Percentiles rank a stretch among this genome's conserved stretches.
Evolutionary conservation across 2,888 invertebrate genomes (phyloP).

Genomic region (Branchellion lobata): DNA sequence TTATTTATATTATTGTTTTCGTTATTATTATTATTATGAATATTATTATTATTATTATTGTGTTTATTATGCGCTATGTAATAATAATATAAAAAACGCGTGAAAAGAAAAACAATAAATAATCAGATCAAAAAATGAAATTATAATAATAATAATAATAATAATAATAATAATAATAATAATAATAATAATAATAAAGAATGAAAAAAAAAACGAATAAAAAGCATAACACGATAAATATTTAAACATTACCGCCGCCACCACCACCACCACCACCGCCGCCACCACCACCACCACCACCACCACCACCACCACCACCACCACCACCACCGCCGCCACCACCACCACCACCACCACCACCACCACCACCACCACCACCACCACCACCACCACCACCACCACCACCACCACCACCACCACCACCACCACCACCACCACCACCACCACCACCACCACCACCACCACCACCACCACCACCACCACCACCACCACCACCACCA

Average conservation of each 20-base stretch:
- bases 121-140: too few relatives aligned
- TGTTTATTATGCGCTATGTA: too few relatives aligned
- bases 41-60: too few relatives aligned
- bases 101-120: too few relatives aligned
- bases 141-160: too few relatives aligned
- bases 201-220: too few relatives aligned
- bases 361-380: not conserved
- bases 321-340: not conserved
- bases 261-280: not conserved
- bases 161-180: too few relatives aligned
- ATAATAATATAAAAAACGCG: too few relatives aligned
- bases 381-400: not conserved
- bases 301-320: not conserved
- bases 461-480: not conserved
- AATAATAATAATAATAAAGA: too few relatives aligned
- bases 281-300: not conserved
- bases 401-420: not conserved
- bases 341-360: not conserved
- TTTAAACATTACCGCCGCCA: not conserved
- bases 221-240: too few relatives aligned
- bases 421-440: not conserved
- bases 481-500: conserved; percentile 6
- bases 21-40: too few relatives aligned
- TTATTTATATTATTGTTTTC: too few relatives aligned
- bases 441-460: not conserved